phyloP scores from a whole-genome alignment of 2,888 invertebrate species.

The Caenorhabditis virilis region DNA sequence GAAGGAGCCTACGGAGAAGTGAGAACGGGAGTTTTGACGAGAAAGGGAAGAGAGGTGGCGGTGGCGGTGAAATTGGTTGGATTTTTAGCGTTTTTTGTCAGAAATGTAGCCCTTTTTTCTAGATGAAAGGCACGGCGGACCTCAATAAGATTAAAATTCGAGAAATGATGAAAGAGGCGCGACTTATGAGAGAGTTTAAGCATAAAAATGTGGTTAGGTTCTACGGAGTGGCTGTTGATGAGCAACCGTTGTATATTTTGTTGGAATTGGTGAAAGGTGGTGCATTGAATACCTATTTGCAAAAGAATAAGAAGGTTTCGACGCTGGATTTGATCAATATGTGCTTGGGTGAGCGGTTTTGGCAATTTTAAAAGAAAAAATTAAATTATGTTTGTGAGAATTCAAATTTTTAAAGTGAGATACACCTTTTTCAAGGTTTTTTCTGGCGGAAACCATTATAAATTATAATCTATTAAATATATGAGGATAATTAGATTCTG shows the following conservation, averaged over 20 bases:
- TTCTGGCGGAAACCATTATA: too few species aligned
- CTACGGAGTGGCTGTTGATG: slow-evolving; percentile 42
- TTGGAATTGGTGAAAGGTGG: slow-evolving; percentile 37
- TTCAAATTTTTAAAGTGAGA: too few species aligned
- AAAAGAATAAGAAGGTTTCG: slow-evolving; percentile 13
- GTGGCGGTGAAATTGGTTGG: slow-evolving; percentile 40
- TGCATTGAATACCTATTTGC: slow-evolving; percentile 11
- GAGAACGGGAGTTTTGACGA: slow-evolving; percentile 17
- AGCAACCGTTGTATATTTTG: slow-evolving; percentile 42
- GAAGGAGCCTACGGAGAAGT: slow-evolving; percentile 46
- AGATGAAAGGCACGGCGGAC: slow-evolving; percentile 24
- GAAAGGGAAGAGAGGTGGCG: slow-evolving; percentile 17
- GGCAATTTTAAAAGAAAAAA: not conserved
- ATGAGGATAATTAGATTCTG: too few species aligned
- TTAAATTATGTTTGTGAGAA: too few species aligned
- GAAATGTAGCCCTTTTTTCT: not conserved
- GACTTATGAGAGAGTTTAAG: slow-evolving; percentile 35
- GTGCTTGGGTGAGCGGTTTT: slow-evolving; percentile 4
- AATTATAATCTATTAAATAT: too few species aligned
- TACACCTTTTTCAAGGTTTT: too few species aligned
- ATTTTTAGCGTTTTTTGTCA: not conserved
- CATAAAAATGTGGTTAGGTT: slow-evolving; percentile 41
- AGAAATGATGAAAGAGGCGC: slow-evolving; percentile 48
- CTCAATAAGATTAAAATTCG: slow-evolving; percentile 35
- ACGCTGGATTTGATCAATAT: slow-evolving; percentile 5